Conservation (phyloP, 2,888 invertebrate genomes). For the Synanthedon andrenaeformis region DNA sequence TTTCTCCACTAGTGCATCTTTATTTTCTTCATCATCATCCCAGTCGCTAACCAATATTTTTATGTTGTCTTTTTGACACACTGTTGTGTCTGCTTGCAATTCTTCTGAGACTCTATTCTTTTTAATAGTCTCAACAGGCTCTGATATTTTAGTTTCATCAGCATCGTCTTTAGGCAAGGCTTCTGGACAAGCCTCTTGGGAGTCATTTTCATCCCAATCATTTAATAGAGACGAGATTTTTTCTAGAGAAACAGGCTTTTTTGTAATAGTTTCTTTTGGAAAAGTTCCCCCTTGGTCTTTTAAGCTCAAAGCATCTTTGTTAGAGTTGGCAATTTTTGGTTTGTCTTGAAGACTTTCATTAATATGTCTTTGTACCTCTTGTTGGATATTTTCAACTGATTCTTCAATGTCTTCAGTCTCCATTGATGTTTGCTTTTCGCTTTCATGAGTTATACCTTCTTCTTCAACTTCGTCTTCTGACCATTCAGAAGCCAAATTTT, state of each 20-base stretch:
- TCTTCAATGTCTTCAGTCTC: constrained; percentile 34
- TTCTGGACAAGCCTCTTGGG: constrained; percentile 30
- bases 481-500: constrained; percentile 46
- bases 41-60: constrained; percentile 63
- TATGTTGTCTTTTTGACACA: constrained; percentile 39
- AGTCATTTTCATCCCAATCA: constrained; percentile 67
- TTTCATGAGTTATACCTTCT: constrained; percentile 4
- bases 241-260: constrained; percentile 19
- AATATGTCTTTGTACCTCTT: constrained; percentile 53
- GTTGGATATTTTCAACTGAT: constrained; percentile 60
- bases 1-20: no score
- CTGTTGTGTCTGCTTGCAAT: constrained; percentile 3
- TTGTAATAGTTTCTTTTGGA: constrained; percentile 8
- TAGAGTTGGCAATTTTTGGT: constrained; percentile 12
- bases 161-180: constrained; percentile 2
- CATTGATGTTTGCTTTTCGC: constrained; percentile 7
- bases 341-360: constrained; percentile 14
- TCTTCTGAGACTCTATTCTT: constrained; percentile 3
- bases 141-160: constrained; percentile 6
- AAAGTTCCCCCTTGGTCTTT: not conserved
- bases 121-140: constrained; percentile 11
- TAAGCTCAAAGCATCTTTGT: constrained; percentile 12
- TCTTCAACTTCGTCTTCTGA: constrained; percentile 45
- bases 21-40: constrained; percentile 57
- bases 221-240: constrained; percentile 55